Evolutionary conservation across 1,140 invertebrate genomes (phyloP), one percentile per base, ranked within the genome.

Genomic region (Brachionus rotundiformis): DNA sequence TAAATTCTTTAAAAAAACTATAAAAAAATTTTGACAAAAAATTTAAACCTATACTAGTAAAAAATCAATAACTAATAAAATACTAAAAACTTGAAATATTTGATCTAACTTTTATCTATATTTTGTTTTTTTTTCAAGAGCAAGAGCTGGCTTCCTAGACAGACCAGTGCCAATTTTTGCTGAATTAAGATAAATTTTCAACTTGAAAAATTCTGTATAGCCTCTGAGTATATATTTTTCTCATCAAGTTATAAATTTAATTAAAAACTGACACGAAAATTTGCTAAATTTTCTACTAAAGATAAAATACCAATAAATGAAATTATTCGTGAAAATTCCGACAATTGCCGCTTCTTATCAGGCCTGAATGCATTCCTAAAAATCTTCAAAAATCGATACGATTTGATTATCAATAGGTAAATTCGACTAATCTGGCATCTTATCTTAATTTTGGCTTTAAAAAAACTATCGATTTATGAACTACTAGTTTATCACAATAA

Each of bases 211-310:
- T 54, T 54, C 16, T 16, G 47, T 19, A 54, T 10, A 54, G 47
- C 47, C 7, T 19, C 19, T 19, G 47, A 54, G 47, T 54, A 54
- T 54, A n/a, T n/a, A 54, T 54, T 54, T 54, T 54, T 54, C 47
- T 54, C 47, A 54, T 54, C 47, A 54, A 54, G 19, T 54, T 7
- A 54, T 54, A 54, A 54, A 25, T 54, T 54, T 54, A 54, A 54
- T 54, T 54, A 54, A 54, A 54, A 54, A 54, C 47, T 54, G 47
- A 54, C 47, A 54, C 47, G 19, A 54, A 54, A 54, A 54, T 54
- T 54, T 19, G 47, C 7, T 19, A 19, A 54, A 54, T 54, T 19
- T 54, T 54, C 4, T 6, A 19, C 3, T 54, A 19, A 19, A 19
- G 47, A 54, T 54, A 54, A 19, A 49, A 54, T 54, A 54, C 47